Evolutionary conservation across 2,113 vertebrate genomes (phyloP).

Genomic region (Corythaeola cristata): DNA sequence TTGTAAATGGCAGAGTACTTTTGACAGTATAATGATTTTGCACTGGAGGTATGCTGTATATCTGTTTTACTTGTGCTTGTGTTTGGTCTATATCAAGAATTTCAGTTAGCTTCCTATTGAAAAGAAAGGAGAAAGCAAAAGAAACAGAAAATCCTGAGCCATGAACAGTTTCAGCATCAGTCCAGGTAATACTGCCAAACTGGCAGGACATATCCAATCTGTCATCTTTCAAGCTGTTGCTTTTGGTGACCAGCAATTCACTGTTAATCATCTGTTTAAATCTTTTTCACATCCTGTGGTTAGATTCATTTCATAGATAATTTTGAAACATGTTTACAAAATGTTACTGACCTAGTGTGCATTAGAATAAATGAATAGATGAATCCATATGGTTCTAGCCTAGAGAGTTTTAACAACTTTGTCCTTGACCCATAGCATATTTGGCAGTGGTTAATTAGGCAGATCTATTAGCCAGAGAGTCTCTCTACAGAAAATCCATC

Average conservation of each 20-base stretch:
- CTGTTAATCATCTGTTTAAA: conserved; percentile 18
- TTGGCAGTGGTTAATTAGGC: neutral
- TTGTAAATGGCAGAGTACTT: neutral
- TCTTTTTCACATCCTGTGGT: neutral
- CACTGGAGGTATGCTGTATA: neutral
- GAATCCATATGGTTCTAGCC: neutral
- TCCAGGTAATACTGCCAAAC: conserved; percentile 23
- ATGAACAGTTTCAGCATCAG: neutral
- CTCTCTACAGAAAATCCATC: neutral
- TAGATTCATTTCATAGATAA: neutral
- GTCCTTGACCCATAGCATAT: neutral
- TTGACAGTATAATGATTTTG: neutral
- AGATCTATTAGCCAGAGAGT: neutral
- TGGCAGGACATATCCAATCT: neutral
- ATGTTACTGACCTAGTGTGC: neutral
- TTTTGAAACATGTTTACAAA: neutral
- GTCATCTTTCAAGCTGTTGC: conserved; percentile 11
- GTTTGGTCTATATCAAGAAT: conserved; percentile 35
- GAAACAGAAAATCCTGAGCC: neutral
- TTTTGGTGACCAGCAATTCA: neutral
- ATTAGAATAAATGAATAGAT: neutral
- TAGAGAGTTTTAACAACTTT: neutral
- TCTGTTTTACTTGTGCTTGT: neutral
- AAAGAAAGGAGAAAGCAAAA: neutral
- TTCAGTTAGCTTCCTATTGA: conserved; percentile 20